Evolutionary conservation across 2,888 invertebrate genomes (phyloP).

Genomic region (Ceraclea dissimilis): DNA sequence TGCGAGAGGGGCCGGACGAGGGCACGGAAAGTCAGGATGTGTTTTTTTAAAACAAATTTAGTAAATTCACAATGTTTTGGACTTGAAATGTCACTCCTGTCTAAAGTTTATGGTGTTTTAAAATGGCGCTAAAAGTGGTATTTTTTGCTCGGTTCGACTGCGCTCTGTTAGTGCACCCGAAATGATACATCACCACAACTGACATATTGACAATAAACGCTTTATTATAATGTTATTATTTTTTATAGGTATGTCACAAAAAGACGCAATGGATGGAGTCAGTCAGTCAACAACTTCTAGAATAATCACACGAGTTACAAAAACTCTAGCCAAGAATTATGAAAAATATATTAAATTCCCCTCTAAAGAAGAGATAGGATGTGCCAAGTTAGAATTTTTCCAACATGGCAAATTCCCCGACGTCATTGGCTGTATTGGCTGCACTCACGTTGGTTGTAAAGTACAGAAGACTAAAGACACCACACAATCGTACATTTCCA

Average conservation of each 20-base stretch:
- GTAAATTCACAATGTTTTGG: too few species aligned
- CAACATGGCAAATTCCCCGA: constrained; percentile 25
- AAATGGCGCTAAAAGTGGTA: too few species aligned
- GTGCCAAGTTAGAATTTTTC: constrained; percentile 22
- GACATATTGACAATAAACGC: too few species aligned
- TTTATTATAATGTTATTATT: background rate
- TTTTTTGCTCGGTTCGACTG: too few species aligned
- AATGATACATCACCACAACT: too few species aligned
- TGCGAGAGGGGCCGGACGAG: too few species aligned
- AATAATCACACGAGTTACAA: constrained; percentile 26
- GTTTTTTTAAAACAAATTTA: too few species aligned
- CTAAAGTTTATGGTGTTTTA: too few species aligned
- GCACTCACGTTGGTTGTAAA: constrained; percentile 27
- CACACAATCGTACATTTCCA: constrained; percentile 10
- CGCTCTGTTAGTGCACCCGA: too few species aligned
- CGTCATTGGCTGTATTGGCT: constrained; percentile 26
- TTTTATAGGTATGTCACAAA: constrained; percentile 23
- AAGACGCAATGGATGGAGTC: constrained; percentile 23
- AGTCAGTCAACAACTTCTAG: constrained; percentile 27
- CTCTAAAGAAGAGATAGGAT: constrained; percentile 16
- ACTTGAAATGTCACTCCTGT: too few species aligned
- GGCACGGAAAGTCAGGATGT: too few species aligned
- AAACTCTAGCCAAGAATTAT: constrained; percentile 23
- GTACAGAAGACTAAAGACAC: constrained; percentile 23
- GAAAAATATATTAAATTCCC: constrained; percentile 26